These are phyloP conservation scores for Dryoscopus gambensis DNA, from an alignment of 2,113 vertebrate species.

Conservation along the genomic window DNA sequence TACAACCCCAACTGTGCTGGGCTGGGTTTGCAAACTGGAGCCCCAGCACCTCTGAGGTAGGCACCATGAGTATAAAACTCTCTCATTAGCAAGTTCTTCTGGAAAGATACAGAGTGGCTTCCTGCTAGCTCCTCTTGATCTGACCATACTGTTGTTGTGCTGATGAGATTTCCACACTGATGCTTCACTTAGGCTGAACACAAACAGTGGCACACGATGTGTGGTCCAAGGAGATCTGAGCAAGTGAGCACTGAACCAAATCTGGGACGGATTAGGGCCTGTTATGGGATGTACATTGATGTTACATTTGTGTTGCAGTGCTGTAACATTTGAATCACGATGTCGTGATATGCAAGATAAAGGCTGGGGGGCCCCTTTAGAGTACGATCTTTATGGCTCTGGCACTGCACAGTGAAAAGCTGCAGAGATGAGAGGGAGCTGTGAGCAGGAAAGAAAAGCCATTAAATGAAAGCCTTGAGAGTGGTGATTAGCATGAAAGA, in stretches of 20 bases:
- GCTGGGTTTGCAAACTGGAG: fast-evolving
- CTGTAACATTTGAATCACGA: conserved; percentile 59
- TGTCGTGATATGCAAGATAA: conserved; percentile 57
- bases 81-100: neutral
- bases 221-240: conserved; percentile 63
- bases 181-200: neutral
- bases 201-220: conserved; percentile 60
- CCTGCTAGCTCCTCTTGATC: conserved; percentile 45
- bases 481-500: neutral
- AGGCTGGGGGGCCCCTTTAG: conserved; percentile 27
- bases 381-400: conserved; percentile 22
- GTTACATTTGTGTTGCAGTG: conserved; percentile 61
- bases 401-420: conserved; percentile 15
- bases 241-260: conserved; percentile 40
- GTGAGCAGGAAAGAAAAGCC: conserved; percentile 1
- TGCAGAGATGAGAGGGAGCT: conserved; percentile 41
- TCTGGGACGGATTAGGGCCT: conserved; percentile 59
- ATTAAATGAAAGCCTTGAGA: neutral
- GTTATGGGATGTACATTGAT: conserved; percentile 64
- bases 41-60: neutral
- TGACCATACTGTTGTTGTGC: neutral
- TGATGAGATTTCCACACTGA: conserved; percentile 27
- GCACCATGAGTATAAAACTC: neutral
- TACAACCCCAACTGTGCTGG: fast-evolving
- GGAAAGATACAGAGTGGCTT: neutral